These are phyloP conservation scores for Eilema caniola DNA, from an alignment of 2,888 invertebrate genomes.

Conservation along the genomic window DNA sequence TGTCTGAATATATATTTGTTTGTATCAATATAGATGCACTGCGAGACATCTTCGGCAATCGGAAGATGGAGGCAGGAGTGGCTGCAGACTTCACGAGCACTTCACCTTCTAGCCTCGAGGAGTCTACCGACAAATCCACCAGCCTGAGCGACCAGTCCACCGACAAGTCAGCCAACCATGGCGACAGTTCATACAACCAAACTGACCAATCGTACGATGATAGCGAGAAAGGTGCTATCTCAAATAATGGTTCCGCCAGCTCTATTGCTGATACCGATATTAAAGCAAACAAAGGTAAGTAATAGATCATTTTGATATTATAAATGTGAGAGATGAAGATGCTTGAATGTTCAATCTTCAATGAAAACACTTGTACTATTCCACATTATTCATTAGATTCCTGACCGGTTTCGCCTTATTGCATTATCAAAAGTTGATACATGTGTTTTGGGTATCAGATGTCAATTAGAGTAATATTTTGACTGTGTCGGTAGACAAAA, in stretches of 20 bases:
- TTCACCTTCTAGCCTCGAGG: background rate
- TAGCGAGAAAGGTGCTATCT: background rate
- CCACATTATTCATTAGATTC: too few species aligned
- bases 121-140: background rate
- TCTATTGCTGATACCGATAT: too few species aligned
- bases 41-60: slow-evolving; percentile 7
- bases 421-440: too few species aligned
- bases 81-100: slow-evolving; percentile 5
- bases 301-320: background rate
- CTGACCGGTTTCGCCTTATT: too few species aligned
- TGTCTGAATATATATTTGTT: background rate
- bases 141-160: background rate
- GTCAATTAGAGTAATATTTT: too few species aligned
- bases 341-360: too few species aligned
- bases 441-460: too few species aligned
- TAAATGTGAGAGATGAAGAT: too few species aligned
- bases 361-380: too few species aligned
- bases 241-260: background rate
- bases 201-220: background rate
- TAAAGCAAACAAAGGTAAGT: background rate
- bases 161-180: background rate
- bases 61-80: background rate
- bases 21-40: background rate
- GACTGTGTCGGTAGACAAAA: too few species aligned
- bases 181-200: background rate